These are phyloP conservation scores for Drosophila melanocephala DNA, from an alignment of 2,888 invertebrate genomes.

Conservation along the genomic window DNA sequence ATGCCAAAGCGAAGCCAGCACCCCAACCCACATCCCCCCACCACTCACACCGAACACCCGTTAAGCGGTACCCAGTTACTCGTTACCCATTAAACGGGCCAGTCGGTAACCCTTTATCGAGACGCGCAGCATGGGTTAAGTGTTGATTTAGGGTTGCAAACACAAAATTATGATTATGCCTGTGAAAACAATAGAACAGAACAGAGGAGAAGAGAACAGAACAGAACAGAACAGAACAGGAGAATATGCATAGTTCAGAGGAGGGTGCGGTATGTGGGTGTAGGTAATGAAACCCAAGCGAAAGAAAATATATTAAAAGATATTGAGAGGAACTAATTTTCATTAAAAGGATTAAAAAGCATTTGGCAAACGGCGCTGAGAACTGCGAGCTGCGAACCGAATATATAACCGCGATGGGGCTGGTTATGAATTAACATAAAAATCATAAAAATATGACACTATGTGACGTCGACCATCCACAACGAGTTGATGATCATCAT, in stretches of 20 bases:
- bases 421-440: slow-evolving; percentile 81
- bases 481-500: slow-evolving; percentile 22
- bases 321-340: slow-evolving; percentile 84
- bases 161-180: slow-evolving; percentile 84
- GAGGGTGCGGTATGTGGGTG: not conserved
- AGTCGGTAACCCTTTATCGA: slow-evolving; percentile 72
- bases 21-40: not conserved
- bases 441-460: slow-evolving; percentile 82
- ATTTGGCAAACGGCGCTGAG: slow-evolving; percentile 52
- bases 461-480: slow-evolving; percentile 48
- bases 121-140: slow-evolving; percentile 60
- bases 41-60: not conserved
- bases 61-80: slow-evolving; percentile 19
- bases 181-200: slow-evolving; percentile 74
- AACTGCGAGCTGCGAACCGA: slow-evolving; percentile 8
- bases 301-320: slow-evolving; percentile 83
- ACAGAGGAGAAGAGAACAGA: too few relatives aligned
- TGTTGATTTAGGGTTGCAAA: slow-evolving; percentile 84
- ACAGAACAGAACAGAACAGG: not conserved
- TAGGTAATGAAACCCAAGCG: slow-evolving; percentile 61
- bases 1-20: slow-evolving; percentile 19
- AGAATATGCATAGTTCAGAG: not conserved
- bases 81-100: slow-evolving; percentile 19
- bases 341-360: slow-evolving; percentile 85
- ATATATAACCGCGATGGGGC: slow-evolving; percentile 36